Percentiles rank a stretch among this genome's conserved stretches.
These are phyloP conservation scores for Punctoribates punctum DNA, from an alignment of 2,888 invertebrate species.

Conservation along the genomic window DNA sequence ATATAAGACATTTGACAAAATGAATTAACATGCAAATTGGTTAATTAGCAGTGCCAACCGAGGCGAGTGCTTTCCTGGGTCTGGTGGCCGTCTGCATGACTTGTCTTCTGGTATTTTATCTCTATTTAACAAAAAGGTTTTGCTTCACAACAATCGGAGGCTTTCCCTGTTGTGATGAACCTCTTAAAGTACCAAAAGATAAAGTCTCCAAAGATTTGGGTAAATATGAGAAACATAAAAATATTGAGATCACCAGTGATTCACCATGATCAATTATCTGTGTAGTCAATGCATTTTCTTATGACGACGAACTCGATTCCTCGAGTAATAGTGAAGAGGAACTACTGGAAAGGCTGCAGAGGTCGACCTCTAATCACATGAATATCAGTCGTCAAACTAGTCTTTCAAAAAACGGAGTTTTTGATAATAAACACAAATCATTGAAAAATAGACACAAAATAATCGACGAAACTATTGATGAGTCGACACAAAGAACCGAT, in stretches of 20 bases:
- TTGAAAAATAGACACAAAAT: conserved; percentile 29
- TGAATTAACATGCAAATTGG: background rate
- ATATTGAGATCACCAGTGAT: background rate
- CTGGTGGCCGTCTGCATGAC: conserved; percentile 79
- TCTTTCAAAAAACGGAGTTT: conserved; percentile 38
- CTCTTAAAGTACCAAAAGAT: conserved; percentile 51
- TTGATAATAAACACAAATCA: conserved; percentile 18
- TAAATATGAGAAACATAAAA: conserved; percentile 48
- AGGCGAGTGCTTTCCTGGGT: conserved; percentile 82
- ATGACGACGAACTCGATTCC: conserved; percentile 62
- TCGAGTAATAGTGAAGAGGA: conserved; percentile 72
- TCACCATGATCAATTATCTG: conserved; percentile 45
- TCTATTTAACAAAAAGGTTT: conserved; percentile 79
- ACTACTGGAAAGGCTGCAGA: conserved; percentile 61
- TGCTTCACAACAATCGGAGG: conserved; percentile 63
- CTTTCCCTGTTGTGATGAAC: conserved; percentile 64
- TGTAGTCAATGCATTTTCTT: conserved; percentile 57
- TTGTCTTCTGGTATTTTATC: conserved; percentile 73
- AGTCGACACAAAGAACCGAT: background rate
- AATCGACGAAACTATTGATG: background rate
- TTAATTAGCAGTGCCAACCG: conserved; percentile 62
- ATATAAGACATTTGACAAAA: background rate
- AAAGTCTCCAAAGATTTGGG: conserved; percentile 47
- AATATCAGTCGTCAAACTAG: conserved; percentile 45
- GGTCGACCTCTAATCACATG: conserved; percentile 48